Base-by-base conservation (phyloP, 1,140 invertebrate genomes). In the Drosophila albomicans region DNA sequence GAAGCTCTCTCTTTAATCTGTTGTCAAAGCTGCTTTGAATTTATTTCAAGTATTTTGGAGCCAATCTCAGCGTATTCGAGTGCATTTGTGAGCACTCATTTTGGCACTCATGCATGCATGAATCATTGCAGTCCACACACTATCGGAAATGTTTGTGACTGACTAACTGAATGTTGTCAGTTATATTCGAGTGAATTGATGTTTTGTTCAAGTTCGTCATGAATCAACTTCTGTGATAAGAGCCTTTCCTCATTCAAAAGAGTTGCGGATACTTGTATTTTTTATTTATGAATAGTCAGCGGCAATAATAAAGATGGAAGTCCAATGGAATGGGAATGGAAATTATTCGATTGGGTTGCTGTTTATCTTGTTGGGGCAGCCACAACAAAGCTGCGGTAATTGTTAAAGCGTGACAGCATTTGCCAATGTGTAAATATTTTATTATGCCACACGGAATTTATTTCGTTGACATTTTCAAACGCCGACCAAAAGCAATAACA, bases 361-460 rank as follows among this genome's bases (percentile, higher is more conserved):
- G 25, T 38, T 52, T 61, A 52, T 45, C 63, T 52, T 28, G 45
- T 3, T 28, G 48, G 10, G 58, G 49, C 49, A 48, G 68, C 70
- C 38, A 48, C 69, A 65, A 72, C 69, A 72, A 58, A 68, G 43
- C 62, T 69, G 57, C 38, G 64, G 71, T 69, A 68, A 74, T 74
- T 74, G 71, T 74, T 69, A 62, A 69, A 68, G 65, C 57, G 64
- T 52, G 52, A 61, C 72, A 69, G 51, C 71, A 68, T 74, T 74
- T 69, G 63, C 49, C 65, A 74, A 85, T 71, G 65, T 78, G 82
- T 82, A 86, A 87, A 87, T 88, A 87, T 87, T 87, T 79, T 68
- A 68, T 66, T 72, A 65, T 66, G 67, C 54, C 68, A 69, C 63
- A 66, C 75, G 78, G 70, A 70, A 82, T 76, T 79, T 69, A 65